Percentiles rank a stretch among this genome's conserved stretches.
phyloP scores from a whole-genome alignment of 2,888 invertebrate genomes.

The Mythimna vitellina region DNA sequence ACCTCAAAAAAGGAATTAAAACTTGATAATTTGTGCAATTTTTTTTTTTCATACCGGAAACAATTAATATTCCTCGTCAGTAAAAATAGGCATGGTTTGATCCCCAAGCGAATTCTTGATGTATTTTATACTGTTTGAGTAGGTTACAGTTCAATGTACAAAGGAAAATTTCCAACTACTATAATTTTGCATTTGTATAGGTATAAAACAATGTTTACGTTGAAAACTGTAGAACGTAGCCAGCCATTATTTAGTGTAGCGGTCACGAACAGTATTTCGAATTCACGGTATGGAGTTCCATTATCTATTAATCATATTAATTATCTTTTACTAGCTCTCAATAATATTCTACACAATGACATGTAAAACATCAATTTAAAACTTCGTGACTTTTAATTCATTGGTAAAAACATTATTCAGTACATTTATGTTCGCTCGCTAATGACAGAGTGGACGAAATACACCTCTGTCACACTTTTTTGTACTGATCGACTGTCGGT shows the following conservation, averaged over 20 bases:
- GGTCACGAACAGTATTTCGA: slow-evolving; percentile 17
- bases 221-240: neutral
- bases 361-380: too few relatives aligned
- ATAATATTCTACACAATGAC: too few relatives aligned
- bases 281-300: neutral
- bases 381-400: too few relatives aligned
- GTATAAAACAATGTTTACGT: slow-evolving; percentile 20
- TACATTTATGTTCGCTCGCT: too few relatives aligned
- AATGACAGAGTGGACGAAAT: too few relatives aligned
- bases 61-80: slow-evolving; percentile 15
- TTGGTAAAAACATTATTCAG: too few relatives aligned
- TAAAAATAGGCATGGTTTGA: slow-evolving; percentile 8
- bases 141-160: slow-evolving; percentile 26
- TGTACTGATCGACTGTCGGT: too few relatives aligned
- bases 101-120: slow-evolving; percentile 10
- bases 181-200: slow-evolving; percentile 3
- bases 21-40: too few relatives aligned
- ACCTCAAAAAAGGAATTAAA: too few relatives aligned
- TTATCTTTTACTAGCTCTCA: too few relatives aligned
- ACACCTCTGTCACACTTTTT: too few relatives aligned
- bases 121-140: neutral
- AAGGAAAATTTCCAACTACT: neutral
- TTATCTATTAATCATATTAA: too few relatives aligned
- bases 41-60: slow-evolving; percentile 13
- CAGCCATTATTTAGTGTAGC: neutral